Evolutionary conservation across 2,113 vertebrate species (phyloP).

Genomic region (Limnothrissa miodon): DNA sequence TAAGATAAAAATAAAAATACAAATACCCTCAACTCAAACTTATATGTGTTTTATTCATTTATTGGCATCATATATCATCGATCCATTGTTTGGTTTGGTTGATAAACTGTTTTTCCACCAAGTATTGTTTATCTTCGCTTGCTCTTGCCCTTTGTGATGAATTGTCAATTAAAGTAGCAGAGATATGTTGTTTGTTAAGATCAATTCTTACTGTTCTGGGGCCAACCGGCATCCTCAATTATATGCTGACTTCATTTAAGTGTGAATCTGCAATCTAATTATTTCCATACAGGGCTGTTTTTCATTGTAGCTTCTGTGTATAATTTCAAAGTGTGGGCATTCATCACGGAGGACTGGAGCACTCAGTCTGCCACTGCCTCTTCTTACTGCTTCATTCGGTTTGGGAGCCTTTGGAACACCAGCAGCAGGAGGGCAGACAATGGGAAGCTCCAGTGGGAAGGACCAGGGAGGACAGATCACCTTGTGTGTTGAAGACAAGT

Average conservation of each 20-base stretch:
- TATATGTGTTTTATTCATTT: background rate
- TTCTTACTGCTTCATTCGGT: background rate
- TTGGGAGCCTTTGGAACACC: background rate
- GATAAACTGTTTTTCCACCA: background rate
- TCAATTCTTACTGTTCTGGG: background rate
- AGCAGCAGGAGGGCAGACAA: background rate
- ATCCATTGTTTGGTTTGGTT: background rate
- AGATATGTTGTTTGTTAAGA: constrained; percentile 14
- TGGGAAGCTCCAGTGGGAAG: background rate
- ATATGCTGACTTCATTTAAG: background rate
- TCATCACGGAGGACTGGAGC: background rate
- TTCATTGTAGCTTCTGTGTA: background rate
- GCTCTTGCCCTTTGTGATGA: background rate
- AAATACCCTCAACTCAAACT: background rate
- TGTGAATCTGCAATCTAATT: background rate
- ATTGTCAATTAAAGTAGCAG: constrained; percentile 12
- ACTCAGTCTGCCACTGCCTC: background rate
- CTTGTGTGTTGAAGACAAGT: background rate
- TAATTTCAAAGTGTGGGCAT: background rate
- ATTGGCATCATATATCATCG: background rate
- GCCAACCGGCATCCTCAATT: background rate
- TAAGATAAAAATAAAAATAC: no score
- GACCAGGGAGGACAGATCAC: no score
- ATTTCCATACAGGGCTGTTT: background rate
- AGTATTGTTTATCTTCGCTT: background rate